Base-by-base conservation (phyloP, 2,113 vertebrate species). In the Pithys albifrons region DNA sequence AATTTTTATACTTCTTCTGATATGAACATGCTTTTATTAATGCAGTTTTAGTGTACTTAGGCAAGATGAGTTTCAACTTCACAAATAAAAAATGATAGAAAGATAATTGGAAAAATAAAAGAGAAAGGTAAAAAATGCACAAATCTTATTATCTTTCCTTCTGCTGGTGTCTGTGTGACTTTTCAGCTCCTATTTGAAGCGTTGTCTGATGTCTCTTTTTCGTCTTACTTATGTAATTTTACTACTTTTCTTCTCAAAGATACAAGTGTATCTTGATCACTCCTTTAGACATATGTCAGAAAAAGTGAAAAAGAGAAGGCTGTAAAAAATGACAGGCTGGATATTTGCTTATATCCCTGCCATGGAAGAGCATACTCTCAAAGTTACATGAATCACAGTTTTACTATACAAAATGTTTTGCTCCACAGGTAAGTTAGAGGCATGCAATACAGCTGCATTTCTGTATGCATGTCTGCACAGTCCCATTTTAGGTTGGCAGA, bases 111-210 rank as follows among this genome's bases (percentile, higher is more conserved):
- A 55, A 41, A 66, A 55, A 43, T 43, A 43, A 43, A 51, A 54
- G 55, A 14, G 3, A n/a, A 35, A 6, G 4, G 33, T 14, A 22
- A 33, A 79, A 79, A 66, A 93, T 57, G 2, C 52, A 12, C 2
- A 62, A 62, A 37, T 66, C 12, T 73, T 62, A 31, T 19, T 66
- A 33, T 49, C n/a, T 72, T 78, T 51, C 1, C 0, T 85, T 85
- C 55, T 88, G 69, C 35, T 92, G 45, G 17, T 88, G 65, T 74
- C 76, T 92, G 51, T 86, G 72, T 74, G 87, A 76, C 75, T 95
- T 79, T 93, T 83, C 78, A 83, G 58, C 48, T 91, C 83, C 51
- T 58, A 4, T 95, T 90, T 97, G 92, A 95, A 90, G 72, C 55
- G 48, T 65, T 70, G 65, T 66, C 43, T 94, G 79, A 93, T 88